Percentiles rank a stretch among this genome's conserved stretches.
phyloP scores from a whole-genome alignment of 1,140 invertebrate species.

The Zelostemma sp. region DNA sequence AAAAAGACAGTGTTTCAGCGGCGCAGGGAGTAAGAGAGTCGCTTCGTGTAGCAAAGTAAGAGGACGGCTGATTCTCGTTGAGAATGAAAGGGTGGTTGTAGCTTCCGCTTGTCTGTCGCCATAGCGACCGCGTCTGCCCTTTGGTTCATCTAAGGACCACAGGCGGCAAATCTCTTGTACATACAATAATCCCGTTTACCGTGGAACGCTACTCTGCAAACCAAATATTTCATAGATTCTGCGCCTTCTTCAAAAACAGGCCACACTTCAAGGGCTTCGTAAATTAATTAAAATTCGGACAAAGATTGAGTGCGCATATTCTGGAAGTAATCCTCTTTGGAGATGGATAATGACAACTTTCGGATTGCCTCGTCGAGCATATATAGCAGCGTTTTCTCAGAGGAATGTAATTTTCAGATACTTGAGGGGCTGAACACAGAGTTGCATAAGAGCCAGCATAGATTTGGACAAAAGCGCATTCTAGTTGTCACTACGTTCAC shows the following conservation, averaged over 20 bases:
- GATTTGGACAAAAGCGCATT: conserved; percentile 60
- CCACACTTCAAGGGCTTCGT: too few species aligned
- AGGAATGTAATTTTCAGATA: conserved; percentile 64
- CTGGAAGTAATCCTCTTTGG: neutral
- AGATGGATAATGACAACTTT: neutral
- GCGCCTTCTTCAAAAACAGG: neutral
- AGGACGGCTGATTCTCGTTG: conserved; percentile 30
- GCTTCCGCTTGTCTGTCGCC: conserved; percentile 62
- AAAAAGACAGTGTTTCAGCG: conserved; percentile 22
- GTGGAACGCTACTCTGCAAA: conserved; percentile 60
- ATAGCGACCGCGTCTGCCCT: conserved; percentile 63
- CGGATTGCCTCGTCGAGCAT: neutral
- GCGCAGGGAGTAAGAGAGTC: conserved; percentile 28
- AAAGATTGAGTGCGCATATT: too few species aligned
- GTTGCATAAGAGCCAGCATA: conserved; percentile 50
- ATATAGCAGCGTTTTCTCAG: neutral
- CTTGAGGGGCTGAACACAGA: conserved; percentile 45
- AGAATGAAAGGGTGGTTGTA: conserved; percentile 36
- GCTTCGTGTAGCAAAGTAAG: conserved; percentile 22
- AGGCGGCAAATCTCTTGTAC: conserved; percentile 67
- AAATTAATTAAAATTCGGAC: too few species aligned
- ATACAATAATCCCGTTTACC: conserved; percentile 63
- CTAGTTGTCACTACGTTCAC: conserved; percentile 50
- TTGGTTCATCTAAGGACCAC: conserved; percentile 59
- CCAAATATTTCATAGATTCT: conserved; percentile 25